Base-by-base conservation (phyloP, 2,797 vertebrate species). In the Bryconaethiops microstoma region DNA sequence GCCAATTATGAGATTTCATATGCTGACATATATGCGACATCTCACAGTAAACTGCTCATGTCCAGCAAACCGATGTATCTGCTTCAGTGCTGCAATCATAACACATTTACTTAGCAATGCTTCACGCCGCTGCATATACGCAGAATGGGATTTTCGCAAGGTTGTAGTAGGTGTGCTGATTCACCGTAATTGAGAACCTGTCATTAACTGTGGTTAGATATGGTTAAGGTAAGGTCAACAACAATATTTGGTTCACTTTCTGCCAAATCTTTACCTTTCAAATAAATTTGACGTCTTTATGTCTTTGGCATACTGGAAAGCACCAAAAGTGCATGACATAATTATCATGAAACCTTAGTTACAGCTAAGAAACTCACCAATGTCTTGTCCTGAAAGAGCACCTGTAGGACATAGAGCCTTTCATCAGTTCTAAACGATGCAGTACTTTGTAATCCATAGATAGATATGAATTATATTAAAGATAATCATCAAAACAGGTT, bases 11-110 rank as follows among this genome's bases (percentile, higher is more conserved):
- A 57, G 54, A 48, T 50, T 60, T 81, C 35, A 80, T 54, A 73
- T 60, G 85, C 71, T 72, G 76, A 75, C 73, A 71, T 70, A 79
- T 64, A 48, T 21, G 71, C 23, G 70, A 78, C 64, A 68, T 59
- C 42, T 78, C 64, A 80, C 65, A 42, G 76, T 82, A 63, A 80
- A 54, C 64, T 76, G 76, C 68, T 52, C 64, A 59, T 72, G 29
- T 81, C 57, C 48, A 81, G 52, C 71, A 17, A 64, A 59, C 50
- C 54, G 60, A 69, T 76, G 63, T 71, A 81, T 64, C 81, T 79
- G 72, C 77, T 83, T 75, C 64, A 70, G 76, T 35, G 16, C 48
- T 75, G 48, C 71, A 76, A 75, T 83, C 70, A 82, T 29, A 78
- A 59, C n/a, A 52, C 17, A 9, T 50, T 75, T 39, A 42, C 29